Base-by-base conservation (phyloP, 2,113 vertebrate genomes). In the Sylvia atricapilla region DNA sequence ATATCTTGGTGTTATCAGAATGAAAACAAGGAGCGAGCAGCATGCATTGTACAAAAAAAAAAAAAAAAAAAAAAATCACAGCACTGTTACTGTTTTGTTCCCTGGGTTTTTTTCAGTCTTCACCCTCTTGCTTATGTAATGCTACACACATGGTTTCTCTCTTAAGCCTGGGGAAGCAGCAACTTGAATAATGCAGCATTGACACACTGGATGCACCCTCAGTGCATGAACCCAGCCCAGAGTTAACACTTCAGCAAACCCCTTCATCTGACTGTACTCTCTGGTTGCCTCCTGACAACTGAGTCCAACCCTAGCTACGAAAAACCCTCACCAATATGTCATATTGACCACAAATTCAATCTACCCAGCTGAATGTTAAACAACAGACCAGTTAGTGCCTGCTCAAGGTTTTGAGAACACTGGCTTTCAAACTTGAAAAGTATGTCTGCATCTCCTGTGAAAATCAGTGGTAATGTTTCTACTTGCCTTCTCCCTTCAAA, bases 1-100 rank as follows among this genome's bases (percentile, higher is more conserved):
- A 92, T 88, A 88, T 79, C 90, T 84, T 18, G 60, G 60, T 75
- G 64, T 92, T 93, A 94, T 79, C 90, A 81, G 56, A 96, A 96
- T 66, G 68, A 90, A 95, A 97, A 94, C 76, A 92, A 95, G 44
- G 44, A 92, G 64, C 33, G 68, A 92, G 47, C 39, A 75, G 82
- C 13, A 1, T 44, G 56, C 5, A 1, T 39, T 35, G 23, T 49
- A 95, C 28, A 4, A 73, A 37, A 59, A 59, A 59, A 79, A 74
- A 53, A n/a, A 4, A 73, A 37, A 59, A 59, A 59, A 72, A 52
- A 79, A 78, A 53, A 72, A 46, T 23, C 50, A 77, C 11, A 23
- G 55, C 47, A 43, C 52, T 81, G 22, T 60, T 58, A 77, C 10
- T 75, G 41, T 2, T 67, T 83, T 58, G 4, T 11, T 35, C n/a